Evolutionary conservation across 1,140 invertebrate species (phyloP).

Genomic region (Zaprionus kolodkinae): DNA sequence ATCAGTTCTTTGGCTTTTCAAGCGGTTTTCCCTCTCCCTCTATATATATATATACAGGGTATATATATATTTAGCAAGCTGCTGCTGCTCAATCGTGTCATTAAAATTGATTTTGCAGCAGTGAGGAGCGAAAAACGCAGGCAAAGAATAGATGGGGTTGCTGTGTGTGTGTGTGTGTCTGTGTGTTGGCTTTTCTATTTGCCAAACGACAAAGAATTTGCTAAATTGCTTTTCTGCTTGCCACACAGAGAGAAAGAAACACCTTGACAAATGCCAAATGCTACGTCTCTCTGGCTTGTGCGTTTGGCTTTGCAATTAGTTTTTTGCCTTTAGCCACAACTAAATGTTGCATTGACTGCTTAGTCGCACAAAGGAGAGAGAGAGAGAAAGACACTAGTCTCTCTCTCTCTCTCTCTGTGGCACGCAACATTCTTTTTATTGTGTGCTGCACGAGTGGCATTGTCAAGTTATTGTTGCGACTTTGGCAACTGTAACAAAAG

Average conservation of each 20-base stretch:
- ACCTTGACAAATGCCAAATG: constrained; percentile 4
- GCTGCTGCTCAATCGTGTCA: constrained; percentile 60
- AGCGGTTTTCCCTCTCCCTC: constrained; percentile 22
- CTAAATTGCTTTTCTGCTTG: constrained; percentile 79
- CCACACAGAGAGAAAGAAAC: constrained; percentile 29
- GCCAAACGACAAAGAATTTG: constrained; percentile 78
- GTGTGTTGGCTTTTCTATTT: constrained; percentile 73
- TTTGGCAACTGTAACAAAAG: constrained; percentile 80
- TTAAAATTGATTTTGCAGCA: constrained; percentile 78
- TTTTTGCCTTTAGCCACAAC: constrained; percentile 63
- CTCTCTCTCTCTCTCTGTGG: constrained; percentile 28
- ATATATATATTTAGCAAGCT: constrained; percentile 34
- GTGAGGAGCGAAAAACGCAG: neutral
- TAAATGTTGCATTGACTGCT: constrained; percentile 73
- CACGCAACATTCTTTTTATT: constrained; percentile 70
- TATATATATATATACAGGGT: constrained; percentile 14
- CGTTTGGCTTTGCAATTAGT: constrained; percentile 82
- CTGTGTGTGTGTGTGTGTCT: neutral
- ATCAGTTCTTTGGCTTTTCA: constrained; percentile 46
- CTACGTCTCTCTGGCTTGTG: constrained; percentile 48
- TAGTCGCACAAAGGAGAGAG: constrained; percentile 36
- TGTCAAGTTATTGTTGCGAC: constrained; percentile 79
- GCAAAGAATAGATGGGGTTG: neutral
- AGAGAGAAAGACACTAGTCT: constrained; percentile 10
- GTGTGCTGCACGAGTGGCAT: constrained; percentile 49